Evolutionary conservation across 2,113 vertebrate species (phyloP), one percentile per base, ranked within the genome.

Genomic region (Mus spicilegus): DNA sequence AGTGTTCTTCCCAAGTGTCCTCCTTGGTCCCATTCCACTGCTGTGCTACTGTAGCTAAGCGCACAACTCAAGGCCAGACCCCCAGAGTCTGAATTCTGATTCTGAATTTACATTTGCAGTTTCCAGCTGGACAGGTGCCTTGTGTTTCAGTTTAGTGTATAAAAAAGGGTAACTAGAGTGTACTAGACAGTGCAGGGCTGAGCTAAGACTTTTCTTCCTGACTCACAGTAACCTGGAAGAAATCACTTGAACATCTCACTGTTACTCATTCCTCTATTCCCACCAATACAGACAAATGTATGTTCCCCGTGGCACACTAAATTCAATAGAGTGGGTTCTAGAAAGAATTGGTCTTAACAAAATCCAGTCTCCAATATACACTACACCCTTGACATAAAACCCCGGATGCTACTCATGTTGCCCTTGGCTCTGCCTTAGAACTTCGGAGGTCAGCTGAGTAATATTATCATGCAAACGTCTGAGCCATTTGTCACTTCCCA

Each of bases 401-500:
- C 46, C 33, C 46, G 51, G 67, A 58, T 85, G 77, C 69, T 95
- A 16, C 36, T 81, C 91, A 92, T 3, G 5, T 7, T 78, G 61
- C 13, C 72, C 42, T 24, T n/a, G 73, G 80, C 69, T 89, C 56
- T 33, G 77, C 36, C 49, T 84, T 69, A 89, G 7, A 89, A 67
- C 46, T 39, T 51, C 22, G 14, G 54, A 91, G 49, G 46, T 46
- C 33, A 9, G 5, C 8, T 72, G 46, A 93, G 26, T 10, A 1
- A 30, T n/a, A 13, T 1, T n/a, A 72, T 54, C 54, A 65, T 28
- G 39, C 87, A 93, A 61, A 97, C 11, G 80, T 58, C 51, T 36
- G 9, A 93, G 82, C 13, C 30, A 4, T 12, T 49, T 39, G 51
- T 81, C 95, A 91, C 61, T 76, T 95, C 95, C 96, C 93, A 80